Percentiles rank a stretch among this genome's conserved stretches.
Evolutionary conservation across 2,113 vertebrate species (phyloP).

Genomic region (Apodemus sylvaticus): DNA sequence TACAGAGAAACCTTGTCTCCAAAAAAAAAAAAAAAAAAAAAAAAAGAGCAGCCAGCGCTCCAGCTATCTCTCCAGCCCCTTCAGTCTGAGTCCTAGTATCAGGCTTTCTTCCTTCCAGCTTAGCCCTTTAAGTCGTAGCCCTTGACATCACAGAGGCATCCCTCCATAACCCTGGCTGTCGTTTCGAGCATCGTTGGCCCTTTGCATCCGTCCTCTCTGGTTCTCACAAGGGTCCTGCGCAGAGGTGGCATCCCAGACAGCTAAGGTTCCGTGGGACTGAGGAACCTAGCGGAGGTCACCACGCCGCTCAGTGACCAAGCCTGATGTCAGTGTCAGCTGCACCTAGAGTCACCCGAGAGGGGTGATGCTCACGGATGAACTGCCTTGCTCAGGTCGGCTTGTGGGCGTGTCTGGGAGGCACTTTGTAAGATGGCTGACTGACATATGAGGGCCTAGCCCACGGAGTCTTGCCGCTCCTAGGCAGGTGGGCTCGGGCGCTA

Average conservation of each 20-base stretch:
- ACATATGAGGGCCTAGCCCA: background rate
- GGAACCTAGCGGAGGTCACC: background rate
- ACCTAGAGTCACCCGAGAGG: background rate
- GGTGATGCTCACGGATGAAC: background rate
- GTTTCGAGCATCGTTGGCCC: background rate
- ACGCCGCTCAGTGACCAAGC: rapidly evolving
- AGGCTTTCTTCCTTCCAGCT: background rate
- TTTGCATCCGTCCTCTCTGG: background rate
- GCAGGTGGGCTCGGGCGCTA: background rate
- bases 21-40: too few relatives aligned
- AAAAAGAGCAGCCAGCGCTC: too few relatives aligned
- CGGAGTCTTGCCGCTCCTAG: background rate
- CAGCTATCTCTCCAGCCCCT: background rate
- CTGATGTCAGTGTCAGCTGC: background rate
- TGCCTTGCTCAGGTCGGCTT: background rate
- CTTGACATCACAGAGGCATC: background rate
- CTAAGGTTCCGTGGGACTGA: background rate
- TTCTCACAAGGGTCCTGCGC: background rate
- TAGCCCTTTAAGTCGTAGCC: background rate
- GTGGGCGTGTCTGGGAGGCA: background rate
- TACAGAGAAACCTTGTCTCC: too few relatives aligned
- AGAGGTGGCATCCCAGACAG: background rate
- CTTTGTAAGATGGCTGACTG: background rate
- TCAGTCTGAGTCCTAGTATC: background rate
- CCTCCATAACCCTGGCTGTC: background rate